Evolutionary conservation across 2,797 vertebrate species (phyloP).

Genomic region (Melanotaenia trifasciata): DNA sequence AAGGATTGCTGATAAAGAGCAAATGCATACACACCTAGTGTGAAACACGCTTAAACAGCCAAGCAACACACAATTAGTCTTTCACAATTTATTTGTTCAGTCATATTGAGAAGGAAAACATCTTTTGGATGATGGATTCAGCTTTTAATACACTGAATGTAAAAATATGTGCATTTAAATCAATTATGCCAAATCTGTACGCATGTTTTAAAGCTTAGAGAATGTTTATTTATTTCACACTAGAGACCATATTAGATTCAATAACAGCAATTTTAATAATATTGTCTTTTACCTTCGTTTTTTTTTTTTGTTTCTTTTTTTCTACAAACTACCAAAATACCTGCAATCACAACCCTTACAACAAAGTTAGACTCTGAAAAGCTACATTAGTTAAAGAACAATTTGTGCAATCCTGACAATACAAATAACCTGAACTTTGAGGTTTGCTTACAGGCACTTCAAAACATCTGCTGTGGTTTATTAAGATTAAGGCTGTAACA

Average conservation of each 20-base stretch:
- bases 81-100: too few species aligned
- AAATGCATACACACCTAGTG: too few species aligned
- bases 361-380: slow-evolving; percentile 3
- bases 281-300: background rate
- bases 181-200: background rate
- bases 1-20: too few species aligned
- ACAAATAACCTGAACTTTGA: slow-evolving; percentile 10
- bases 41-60: too few species aligned
- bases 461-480: background rate
- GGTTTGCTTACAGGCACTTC: slow-evolving; percentile 10
- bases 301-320: too few species aligned
- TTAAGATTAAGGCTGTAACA: slow-evolving; percentile 12
- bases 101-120: too few species aligned
- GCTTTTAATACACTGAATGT: background rate
- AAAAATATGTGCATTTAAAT: too few species aligned
- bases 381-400: background rate
- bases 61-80: too few species aligned
- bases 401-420: background rate
- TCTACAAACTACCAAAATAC: background rate
- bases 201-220: background rate
- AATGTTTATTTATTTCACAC: background rate
- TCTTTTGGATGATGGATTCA: background rate
- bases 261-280: background rate
- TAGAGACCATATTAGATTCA: background rate
- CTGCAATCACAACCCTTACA: background rate